These are phyloP conservation scores for Ochropleura plecta DNA, from an alignment of 2,888 invertebrate species.

Conservation along the genomic window DNA sequence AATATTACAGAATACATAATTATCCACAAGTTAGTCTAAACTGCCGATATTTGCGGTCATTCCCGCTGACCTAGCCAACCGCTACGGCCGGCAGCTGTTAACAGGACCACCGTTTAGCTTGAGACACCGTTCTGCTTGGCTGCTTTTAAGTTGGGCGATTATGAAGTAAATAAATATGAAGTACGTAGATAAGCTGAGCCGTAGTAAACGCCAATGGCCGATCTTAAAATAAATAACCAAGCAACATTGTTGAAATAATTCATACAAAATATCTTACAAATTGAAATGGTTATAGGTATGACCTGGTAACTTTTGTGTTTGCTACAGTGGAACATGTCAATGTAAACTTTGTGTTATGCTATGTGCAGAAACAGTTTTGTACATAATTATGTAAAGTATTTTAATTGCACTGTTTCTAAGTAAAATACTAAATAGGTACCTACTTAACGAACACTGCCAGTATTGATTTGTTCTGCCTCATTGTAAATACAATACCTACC, in stretches of 20 bases:
- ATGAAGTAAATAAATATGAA: constrained; percentile 22
- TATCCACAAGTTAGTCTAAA: constrained; percentile 29
- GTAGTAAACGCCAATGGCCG: neutral
- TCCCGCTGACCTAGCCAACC: constrained; percentile 35
- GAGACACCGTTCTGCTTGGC: constrained; percentile 28
- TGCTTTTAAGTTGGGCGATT: constrained; percentile 6
- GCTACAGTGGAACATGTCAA: too few species aligned
- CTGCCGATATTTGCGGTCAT: constrained; percentile 35
- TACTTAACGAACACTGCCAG: too few species aligned
- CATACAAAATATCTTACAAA: neutral
- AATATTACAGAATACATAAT: constrained; percentile 34
- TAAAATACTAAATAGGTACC: too few species aligned
- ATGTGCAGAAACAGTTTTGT: neutral
- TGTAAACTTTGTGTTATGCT: neutral
- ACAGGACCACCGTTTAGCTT: constrained; percentile 38
- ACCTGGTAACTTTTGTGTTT: neutral
- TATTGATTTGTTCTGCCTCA: neutral
- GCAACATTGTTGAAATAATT: neutral
- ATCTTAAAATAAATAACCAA: neutral
- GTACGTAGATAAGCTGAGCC: neutral
- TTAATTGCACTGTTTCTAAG: neutral
- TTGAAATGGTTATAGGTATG: neutral
- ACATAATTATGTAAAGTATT: neutral
- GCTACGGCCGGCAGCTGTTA: constrained; percentile 38
- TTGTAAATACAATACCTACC: neutral